Evolutionary conservation across 2,888 invertebrate genomes (phyloP).

Genomic region (Coecobrya sp.): DNA sequence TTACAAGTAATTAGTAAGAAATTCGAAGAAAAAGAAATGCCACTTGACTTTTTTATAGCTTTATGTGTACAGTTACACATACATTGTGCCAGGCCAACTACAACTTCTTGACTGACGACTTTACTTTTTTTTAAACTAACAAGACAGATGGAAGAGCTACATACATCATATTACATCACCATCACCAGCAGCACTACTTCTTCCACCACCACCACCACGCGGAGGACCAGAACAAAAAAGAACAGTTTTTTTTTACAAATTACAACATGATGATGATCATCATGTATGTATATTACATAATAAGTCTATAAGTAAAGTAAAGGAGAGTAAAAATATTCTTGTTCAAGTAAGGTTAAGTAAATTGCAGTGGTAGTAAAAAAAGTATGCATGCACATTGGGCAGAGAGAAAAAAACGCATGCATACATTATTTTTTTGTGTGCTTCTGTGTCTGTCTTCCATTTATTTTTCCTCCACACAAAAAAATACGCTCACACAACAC

Average conservation of each 20-base stretch:
- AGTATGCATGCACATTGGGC: conserved; percentile 42
- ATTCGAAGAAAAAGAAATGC: conserved; percentile 22
- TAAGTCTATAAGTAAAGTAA: neutral
- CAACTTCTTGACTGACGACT: conserved; percentile 45
- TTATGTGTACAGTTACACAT: neutral
- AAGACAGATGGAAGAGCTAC: conserved; percentile 35
- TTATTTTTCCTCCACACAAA: too few species aligned
- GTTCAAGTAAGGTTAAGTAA: conserved; percentile 39
- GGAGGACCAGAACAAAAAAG: conserved; percentile 43
- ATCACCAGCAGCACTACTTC: neutral
- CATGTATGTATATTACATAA: neutral
- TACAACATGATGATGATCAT: conserved; percentile 28
- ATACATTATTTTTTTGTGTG: conserved; percentile 53
- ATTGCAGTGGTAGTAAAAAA: conserved; percentile 4
- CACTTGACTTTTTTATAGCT: conserved; percentile 25
- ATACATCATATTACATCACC: conserved; percentile 53
- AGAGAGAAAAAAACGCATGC: conserved; percentile 22
- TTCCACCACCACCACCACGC: conserved; percentile 10
- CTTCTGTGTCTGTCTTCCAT: too few species aligned
- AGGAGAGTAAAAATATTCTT: neutral
- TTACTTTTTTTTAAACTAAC: conserved; percentile 20
- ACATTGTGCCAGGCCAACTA: neutral
- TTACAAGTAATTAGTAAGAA: conserved; percentile 12
- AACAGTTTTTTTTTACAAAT: conserved; percentile 44
- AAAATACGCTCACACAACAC: conserved; percentile 47